These are phyloP conservation scores for Trichonephila clavipes DNA, from an alignment of 1,140 invertebrate genomes.

Conservation along the genomic window DNA sequence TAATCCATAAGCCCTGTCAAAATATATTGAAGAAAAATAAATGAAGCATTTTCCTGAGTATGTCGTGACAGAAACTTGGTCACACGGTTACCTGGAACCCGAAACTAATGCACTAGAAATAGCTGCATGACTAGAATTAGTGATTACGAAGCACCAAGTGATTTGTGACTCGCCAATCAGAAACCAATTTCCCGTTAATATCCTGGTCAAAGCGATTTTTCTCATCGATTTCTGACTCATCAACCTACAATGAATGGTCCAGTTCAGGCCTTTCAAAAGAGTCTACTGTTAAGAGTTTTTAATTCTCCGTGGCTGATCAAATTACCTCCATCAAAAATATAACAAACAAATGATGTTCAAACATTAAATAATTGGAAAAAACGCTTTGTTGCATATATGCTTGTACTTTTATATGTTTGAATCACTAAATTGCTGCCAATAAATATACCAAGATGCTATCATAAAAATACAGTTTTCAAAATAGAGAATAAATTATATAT, in stretches of 20 bases:
- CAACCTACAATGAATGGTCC: neutral
- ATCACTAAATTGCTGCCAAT: no score
- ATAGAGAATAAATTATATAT: no score
- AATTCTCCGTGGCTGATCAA: no score
- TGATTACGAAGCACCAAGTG: slow-evolving; percentile 62
- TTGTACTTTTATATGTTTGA: no score
- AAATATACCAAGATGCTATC: no score
- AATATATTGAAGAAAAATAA: slow-evolving; percentile 24
- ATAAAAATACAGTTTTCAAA: no score
- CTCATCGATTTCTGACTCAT: slow-evolving; percentile 49
- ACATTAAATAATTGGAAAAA: no score
- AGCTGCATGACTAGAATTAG: slow-evolving; percentile 22
- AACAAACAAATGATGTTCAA: no score
- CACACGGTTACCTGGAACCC: slow-evolving; percentile 12
- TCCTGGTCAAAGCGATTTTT: slow-evolving; percentile 61
- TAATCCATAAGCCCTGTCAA: slow-evolving; percentile 7
- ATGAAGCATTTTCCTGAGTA: slow-evolving; percentile 11
- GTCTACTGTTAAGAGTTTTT: neutral
- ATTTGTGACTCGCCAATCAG: slow-evolving; percentile 63
- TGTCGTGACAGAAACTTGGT: slow-evolving; percentile 32
- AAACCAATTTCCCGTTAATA: slow-evolving; percentile 72
- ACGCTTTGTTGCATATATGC: no score
- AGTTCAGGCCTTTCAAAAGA: neutral
- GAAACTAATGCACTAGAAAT: neutral
- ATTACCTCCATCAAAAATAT: no score